Conservation (phyloP, 1,140 invertebrate genomes). For the Limonius californicus region DNA sequence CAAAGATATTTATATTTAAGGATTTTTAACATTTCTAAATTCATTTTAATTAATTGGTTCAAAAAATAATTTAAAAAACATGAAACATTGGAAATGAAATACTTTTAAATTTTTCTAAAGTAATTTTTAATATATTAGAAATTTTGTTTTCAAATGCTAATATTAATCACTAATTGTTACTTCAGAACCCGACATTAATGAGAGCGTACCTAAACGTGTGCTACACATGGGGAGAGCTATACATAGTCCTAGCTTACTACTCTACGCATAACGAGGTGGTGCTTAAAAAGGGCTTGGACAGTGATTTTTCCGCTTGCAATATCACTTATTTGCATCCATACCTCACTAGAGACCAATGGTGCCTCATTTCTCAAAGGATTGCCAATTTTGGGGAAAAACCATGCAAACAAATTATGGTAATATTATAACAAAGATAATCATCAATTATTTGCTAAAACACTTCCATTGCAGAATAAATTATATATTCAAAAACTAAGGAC, state of each 20-base stretch:
- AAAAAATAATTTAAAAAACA: no score
- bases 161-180: no score
- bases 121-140: no score
- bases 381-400: constrained; percentile 43
- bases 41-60: no score
- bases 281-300: constrained; percentile 24
- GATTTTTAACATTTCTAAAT: no score
- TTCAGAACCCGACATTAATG: constrained; percentile 41
- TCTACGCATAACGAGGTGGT: constrained; percentile 27
- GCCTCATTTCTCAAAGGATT: constrained; percentile 41
- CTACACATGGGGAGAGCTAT: constrained; percentile 41
- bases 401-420: constrained; percentile 42
- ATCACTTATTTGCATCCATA: constrained; percentile 41
- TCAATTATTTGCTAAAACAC: no score
- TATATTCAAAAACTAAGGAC: constrained; percentile 40
- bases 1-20: no score
- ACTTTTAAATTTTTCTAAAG: no score
- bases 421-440: no score
- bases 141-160: no score
- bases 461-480: constrained; percentile 38
- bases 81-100: no score
- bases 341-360: constrained; percentile 39
- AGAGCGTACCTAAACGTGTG: constrained; percentile 38
- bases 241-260: constrained; percentile 38
- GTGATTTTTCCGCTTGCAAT: constrained; percentile 33